phyloP scores from a whole-genome alignment of 2,113 vertebrate genomes.

The Pardalotus punctatus region DNA sequence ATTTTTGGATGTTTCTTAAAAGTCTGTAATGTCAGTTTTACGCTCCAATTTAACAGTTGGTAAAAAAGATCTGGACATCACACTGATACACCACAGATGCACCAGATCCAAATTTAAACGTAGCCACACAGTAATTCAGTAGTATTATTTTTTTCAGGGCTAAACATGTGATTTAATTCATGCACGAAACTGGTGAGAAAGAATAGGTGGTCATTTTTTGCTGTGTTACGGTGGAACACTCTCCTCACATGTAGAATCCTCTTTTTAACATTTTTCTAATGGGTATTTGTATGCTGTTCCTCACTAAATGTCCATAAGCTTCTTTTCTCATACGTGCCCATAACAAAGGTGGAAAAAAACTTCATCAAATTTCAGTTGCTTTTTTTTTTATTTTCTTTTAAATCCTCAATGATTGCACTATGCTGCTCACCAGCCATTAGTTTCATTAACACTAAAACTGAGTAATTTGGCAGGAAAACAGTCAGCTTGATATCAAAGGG shows the following conservation, averaged over 20 bases:
- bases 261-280: neutral
- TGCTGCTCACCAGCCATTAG: neutral
- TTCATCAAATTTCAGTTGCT: neutral
- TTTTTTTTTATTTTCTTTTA: neutral
- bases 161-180: neutral
- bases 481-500: neutral
- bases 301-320: neutral
- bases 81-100: neutral
- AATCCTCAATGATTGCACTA: neutral
- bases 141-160: neutral
- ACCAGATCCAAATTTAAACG: neutral
- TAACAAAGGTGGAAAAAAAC: neutral
- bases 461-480: neutral
- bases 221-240: neutral
- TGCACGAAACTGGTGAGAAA: neutral
- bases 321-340: neutral
- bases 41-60: neutral
- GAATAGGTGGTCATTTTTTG: neutral
- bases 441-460: conserved; percentile 18
- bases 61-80: neutral
- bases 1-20: neutral
- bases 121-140: neutral
- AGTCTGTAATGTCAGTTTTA: neutral
- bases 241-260: neutral
- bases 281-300: neutral